Conservation (phyloP, 2,888 invertebrate genomes). For the Ichneumon xanthorius region DNA sequence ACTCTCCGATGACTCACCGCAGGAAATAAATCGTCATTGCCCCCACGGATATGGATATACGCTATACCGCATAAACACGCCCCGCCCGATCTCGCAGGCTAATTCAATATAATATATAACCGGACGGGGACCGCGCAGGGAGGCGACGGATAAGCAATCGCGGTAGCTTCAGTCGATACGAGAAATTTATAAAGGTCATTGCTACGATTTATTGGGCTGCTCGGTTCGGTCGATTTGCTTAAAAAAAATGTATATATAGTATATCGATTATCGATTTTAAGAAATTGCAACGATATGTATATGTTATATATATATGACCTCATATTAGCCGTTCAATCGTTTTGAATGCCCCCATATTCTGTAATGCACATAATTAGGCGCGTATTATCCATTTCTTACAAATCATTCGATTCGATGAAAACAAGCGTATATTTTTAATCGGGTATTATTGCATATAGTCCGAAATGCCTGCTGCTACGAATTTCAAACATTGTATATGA, state of each 20-base stretch:
- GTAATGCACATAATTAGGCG: too few relatives aligned
- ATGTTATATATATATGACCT: too few relatives aligned
- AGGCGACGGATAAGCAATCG: not conserved
- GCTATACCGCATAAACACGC: not conserved
- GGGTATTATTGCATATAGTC: too few relatives aligned
- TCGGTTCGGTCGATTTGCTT: not conserved
- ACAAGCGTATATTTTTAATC: too few relatives aligned
- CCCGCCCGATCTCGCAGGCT: constrained; percentile 23
- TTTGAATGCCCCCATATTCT: too few relatives aligned
- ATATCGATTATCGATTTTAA: not conserved
- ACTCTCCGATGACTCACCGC: constrained; percentile 56
- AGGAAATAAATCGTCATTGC: constrained; percentile 62
- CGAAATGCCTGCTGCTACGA: too few relatives aligned
- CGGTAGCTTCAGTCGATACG: not conserved
- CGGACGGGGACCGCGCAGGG: not conserved
- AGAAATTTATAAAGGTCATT: constrained; percentile 24
- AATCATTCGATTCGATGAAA: too few relatives aligned
- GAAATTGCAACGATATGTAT: too few relatives aligned
- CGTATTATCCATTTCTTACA: too few relatives aligned
- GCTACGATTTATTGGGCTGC: constrained; percentile 33
- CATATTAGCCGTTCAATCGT: too few relatives aligned
- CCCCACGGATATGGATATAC: constrained; percentile 29
- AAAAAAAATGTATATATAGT: constrained; percentile 22
- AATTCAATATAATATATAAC: constrained; percentile 29
- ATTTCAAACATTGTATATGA: not conserved